These are phyloP conservation scores for Aquatica leii DNA, from an alignment of 2,888 invertebrate genomes.

Conservation along the genomic window DNA sequence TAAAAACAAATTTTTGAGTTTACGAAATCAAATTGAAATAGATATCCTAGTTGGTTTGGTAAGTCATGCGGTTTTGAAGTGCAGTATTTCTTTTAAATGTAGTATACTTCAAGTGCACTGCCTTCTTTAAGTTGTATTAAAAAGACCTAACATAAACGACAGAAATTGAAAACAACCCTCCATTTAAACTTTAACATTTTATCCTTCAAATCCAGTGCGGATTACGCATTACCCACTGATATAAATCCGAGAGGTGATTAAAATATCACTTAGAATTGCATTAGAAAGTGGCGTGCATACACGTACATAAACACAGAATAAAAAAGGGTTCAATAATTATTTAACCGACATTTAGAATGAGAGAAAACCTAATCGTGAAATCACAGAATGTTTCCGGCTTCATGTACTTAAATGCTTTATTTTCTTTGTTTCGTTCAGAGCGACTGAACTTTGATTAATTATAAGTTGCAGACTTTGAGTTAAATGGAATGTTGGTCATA, in stretches of 20 bases:
- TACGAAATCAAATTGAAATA: conserved; percentile 6
- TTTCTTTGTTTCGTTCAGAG: conserved; percentile 38
- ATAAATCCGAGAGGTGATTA: neutral
- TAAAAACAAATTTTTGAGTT: conserved; percentile 30
- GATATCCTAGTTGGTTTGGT: no score
- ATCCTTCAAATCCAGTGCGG: conserved; percentile 35
- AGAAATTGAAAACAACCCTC: conserved; percentile 41
- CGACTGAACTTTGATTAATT: conserved; percentile 45
- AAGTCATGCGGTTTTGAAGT: neutral
- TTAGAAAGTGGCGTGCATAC: neutral
- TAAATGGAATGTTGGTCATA: conserved; percentile 38
- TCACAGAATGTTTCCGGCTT: conserved; percentile 41
- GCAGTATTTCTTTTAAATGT: neutral
- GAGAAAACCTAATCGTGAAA: conserved; percentile 41
- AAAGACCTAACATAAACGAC: conserved; percentile 13
- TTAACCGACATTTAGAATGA: conserved; percentile 32
- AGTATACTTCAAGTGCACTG: neutral
- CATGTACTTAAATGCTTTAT: conserved; percentile 40
- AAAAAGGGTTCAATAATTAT: neutral
- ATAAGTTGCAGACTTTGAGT: conserved; percentile 37
- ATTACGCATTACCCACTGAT: conserved; percentile 25
- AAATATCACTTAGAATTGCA: neutral
- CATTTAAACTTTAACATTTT: conserved; percentile 37
- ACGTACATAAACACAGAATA: no score
- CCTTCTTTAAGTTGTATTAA: neutral